A percentile compares a stretch with the other conserved stretches of the same genome.
Conservation (phyloP, 1,140 invertebrate genomes). For the Leptinotarsa texana region DNA sequence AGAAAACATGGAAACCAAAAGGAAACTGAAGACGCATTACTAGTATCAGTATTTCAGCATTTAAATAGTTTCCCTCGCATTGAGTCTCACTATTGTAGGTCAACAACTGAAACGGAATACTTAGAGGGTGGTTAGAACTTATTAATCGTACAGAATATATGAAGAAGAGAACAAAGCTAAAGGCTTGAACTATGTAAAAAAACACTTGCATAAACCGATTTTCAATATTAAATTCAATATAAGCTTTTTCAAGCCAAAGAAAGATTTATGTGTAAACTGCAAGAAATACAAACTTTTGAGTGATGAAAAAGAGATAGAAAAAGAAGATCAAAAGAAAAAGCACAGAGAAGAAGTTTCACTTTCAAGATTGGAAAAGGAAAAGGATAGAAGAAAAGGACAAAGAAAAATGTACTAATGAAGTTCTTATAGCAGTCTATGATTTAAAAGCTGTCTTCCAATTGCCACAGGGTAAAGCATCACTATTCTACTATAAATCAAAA, state of each 20-base stretch:
- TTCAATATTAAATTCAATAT: no score
- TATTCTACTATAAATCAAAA: no score
- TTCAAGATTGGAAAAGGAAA: neutral
- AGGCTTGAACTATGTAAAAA: no score
- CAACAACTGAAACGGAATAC: conserved; percentile 36
- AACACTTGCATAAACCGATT: no score
- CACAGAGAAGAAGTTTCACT: neutral
- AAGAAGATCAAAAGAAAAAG: neutral
- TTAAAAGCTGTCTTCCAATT: neutral
- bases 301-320: neutral
- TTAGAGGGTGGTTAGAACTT: conserved; percentile 42
- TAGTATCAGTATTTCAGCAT: no score
- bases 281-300: neutral
- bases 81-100: no score
- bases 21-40: no score
- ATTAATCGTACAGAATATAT: conserved; percentile 25
- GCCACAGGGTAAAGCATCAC: no score
- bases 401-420: neutral
- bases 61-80: no score
- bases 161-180: neutral
- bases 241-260: no score
- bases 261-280: no score
- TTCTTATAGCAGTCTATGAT: neutral
- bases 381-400: conserved; percentile 6
- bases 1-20: no score